phyloP scores from a whole-genome alignment of 64 coral and sea anemone species.

The Stichodactyla mertensii region DNA sequence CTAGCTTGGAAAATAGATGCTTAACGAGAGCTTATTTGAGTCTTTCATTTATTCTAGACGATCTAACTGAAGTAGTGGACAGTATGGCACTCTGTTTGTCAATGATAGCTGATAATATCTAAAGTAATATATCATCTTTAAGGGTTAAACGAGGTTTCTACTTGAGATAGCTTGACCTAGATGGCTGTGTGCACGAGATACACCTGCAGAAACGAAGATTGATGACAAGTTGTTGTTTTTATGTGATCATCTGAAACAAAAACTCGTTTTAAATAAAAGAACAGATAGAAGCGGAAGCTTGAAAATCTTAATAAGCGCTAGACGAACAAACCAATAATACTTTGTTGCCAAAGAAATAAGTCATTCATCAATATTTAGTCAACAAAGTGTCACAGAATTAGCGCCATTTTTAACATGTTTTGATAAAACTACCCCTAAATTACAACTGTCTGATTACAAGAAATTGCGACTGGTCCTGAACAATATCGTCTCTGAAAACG shows the following conservation, averaged over 20 bases:
- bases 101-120: neutral
- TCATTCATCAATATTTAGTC: slow-evolving; percentile 7
- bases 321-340: neutral
- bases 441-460: neutral
- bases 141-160: neutral
- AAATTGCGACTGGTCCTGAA: neutral
- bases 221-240: neutral
- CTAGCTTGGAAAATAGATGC: neutral
- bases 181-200: neutral
- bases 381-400: neutral
- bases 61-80: neutral
- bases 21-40: neutral
- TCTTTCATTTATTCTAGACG: neutral
- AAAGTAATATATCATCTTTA: neutral
- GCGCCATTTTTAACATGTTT: neutral
- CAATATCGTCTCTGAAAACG: neutral
- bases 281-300: neutral
- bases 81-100: neutral
- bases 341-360: neutral
- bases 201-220: neutral
- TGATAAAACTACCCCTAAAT: neutral
- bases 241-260: neutral
- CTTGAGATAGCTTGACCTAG: slow-evolving; percentile 9
- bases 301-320: slow-evolving; percentile 1
- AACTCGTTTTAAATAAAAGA: neutral